These are phyloP conservation scores for Phaedon cochleariae DNA, from an alignment of 2,888 invertebrate genomes.

Conservation along the genomic window DNA sequence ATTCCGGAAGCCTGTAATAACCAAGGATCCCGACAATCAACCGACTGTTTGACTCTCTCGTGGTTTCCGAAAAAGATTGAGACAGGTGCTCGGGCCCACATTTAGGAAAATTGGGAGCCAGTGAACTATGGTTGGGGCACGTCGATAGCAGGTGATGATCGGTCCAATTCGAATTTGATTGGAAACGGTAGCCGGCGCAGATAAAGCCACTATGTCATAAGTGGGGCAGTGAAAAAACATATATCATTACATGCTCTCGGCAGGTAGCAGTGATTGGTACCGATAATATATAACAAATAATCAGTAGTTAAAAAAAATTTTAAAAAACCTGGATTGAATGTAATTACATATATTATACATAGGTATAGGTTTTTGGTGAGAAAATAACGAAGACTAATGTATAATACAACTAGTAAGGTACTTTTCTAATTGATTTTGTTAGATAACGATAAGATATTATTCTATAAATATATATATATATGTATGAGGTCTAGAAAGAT, in stretches of 20 bases:
- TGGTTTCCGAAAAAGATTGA: slow-evolving; percentile 7
- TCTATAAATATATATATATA: no score
- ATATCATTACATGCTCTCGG: neutral
- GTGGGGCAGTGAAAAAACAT: neutral
- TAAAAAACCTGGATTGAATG: no score
- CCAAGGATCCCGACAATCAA: neutral
- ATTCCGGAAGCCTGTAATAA: slow-evolving; percentile 1
- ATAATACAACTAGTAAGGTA: no score
- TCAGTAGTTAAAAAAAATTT: no score
- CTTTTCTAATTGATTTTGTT: no score
- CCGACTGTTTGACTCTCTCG: neutral
- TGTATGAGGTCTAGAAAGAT: no score
- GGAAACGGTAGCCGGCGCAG: neutral
- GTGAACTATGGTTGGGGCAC: slow-evolving; percentile 58
- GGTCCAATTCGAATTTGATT: slow-evolving; percentile 6
- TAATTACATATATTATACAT: no score
- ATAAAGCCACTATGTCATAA: neutral
- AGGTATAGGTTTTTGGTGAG: no score
- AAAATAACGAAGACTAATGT: no score
- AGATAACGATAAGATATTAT: no score
- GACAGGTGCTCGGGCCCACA: slow-evolving; percentile 6
- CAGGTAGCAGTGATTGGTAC: no score
- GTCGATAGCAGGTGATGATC: slow-evolving; percentile 52
- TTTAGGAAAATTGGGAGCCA: slow-evolving; percentile 36
- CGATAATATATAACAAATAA: no score